Conservation (phyloP, 2,888 invertebrate species). For the Rhogogaster chlorosoma region DNA sequence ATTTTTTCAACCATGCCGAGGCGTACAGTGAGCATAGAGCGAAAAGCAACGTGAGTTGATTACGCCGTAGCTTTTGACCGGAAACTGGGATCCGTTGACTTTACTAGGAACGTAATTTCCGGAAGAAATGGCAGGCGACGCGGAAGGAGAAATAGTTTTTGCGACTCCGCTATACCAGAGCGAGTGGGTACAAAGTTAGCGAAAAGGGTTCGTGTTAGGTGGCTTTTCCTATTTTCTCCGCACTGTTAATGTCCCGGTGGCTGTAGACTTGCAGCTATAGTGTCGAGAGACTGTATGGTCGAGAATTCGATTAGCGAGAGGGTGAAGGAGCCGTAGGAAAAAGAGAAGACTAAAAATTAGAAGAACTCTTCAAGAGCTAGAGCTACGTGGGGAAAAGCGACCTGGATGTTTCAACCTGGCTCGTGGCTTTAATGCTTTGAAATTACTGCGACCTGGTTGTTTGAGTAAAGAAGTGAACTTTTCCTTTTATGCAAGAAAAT, state of each 20-base stretch:
- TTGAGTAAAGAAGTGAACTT: neutral
- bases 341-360: neutral
- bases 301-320: conserved; percentile 36
- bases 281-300: conserved; percentile 10
- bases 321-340: neutral
- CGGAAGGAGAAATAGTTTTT: neutral
- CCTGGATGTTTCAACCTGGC: neutral
- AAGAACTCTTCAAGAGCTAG: conserved; percentile 12
- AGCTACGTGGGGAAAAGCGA: neutral
- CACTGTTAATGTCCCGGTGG: neutral
- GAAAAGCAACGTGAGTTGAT: conserved; percentile 20
- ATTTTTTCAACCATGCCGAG: neutral
- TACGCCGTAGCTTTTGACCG: conserved; percentile 1
- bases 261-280: neutral
- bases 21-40: neutral
- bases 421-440: neutral
- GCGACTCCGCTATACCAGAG: neutral
- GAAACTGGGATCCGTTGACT: neutral
- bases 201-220: conserved; percentile 29
- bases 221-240: neutral
- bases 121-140: neutral
- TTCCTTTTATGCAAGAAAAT: neutral
- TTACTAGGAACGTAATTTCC: conserved; percentile 19
- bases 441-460: neutral
- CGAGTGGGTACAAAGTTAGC: neutral